Conservation (phyloP, 2,113 vertebrate species). For the Nibea coibor region DNA sequence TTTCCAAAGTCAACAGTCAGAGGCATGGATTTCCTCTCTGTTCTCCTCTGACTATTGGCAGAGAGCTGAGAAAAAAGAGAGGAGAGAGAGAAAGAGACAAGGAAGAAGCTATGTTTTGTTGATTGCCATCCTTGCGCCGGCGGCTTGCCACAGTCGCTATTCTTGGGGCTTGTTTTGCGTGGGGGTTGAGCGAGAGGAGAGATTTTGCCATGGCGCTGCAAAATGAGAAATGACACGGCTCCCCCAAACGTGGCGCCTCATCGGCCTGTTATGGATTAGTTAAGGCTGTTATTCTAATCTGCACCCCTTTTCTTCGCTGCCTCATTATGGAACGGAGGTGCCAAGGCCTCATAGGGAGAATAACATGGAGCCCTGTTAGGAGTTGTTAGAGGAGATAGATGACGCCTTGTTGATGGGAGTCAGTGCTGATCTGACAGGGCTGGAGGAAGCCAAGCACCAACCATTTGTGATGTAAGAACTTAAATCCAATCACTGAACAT, state of each 20-base stretch:
- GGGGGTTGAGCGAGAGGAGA: slow-evolving; percentile 45
- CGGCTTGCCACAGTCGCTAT: slow-evolving; percentile 64
- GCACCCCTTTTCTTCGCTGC: slow-evolving; percentile 70
- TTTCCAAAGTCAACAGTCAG: slow-evolving; percentile 62
- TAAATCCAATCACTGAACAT: slow-evolving; percentile 67
- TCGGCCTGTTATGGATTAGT: slow-evolving; percentile 76
- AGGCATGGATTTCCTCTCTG: slow-evolving; percentile 58
- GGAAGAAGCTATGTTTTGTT: slow-evolving; percentile 46
- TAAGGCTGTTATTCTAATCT: slow-evolving; percentile 80
- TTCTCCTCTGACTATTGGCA: slow-evolving; percentile 39
- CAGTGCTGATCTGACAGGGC: slow-evolving; percentile 48
- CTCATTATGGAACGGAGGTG: slow-evolving; percentile 75
- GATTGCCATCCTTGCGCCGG: slow-evolving; percentile 60
- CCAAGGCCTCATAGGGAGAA: slow-evolving; percentile 71
- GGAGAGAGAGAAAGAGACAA: slow-evolving; percentile 3
- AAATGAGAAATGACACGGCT: slow-evolving; percentile 75
- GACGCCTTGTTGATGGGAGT: slow-evolving; percentile 46
- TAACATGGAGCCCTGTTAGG: slow-evolving; percentile 38
- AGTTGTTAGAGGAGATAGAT: slow-evolving; percentile 48
- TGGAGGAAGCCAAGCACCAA: slow-evolving; percentile 40
- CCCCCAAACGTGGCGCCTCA: slow-evolving; percentile 65
- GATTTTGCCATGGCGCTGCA: slow-evolving; percentile 56
- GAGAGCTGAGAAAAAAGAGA: slow-evolving; percentile 24
- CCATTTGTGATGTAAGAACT: slow-evolving; percentile 59
- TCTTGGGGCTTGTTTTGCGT: slow-evolving; percentile 70